Conservation (phyloP, 1,140 invertebrate species). For the Brachionus angularis region DNA sequence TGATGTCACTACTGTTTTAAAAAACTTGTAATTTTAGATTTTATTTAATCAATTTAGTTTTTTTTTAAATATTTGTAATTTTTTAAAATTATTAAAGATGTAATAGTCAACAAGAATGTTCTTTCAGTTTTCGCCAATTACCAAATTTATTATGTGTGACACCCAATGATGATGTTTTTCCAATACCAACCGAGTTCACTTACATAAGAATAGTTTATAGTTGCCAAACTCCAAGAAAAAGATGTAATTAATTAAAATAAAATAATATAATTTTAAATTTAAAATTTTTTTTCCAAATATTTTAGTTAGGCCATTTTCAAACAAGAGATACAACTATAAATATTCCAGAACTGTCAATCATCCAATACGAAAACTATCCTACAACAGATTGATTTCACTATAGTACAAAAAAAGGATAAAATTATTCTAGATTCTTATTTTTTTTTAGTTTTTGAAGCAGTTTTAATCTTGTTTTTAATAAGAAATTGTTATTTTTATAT, state of each 20-base stretch:
- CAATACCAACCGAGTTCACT: neutral
- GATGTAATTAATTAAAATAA: neutral
- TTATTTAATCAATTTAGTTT: neutral
- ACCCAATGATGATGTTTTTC: neutral
- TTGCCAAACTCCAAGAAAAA: slow-evolving; percentile 19
- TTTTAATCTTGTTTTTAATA: too few relatives aligned
- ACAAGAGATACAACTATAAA: slow-evolving; percentile 19
- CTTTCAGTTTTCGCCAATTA: slow-evolving; percentile 12
- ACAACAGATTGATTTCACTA: neutral
- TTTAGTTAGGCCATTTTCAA: slow-evolving; percentile 38
- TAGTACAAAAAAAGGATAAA: neutral
- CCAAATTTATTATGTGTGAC: neutral
- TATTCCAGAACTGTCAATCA: neutral
- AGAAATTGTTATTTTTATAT: too few relatives aligned
- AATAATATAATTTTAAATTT: neutral
- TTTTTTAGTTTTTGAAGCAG: too few relatives aligned
- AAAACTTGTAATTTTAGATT: slow-evolving; percentile 5
- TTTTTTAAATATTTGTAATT: neutral
- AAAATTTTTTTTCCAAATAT: neutral
- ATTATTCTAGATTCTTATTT: neutral
- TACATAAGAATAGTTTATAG: neutral
- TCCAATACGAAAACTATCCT: neutral
- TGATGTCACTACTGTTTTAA: neutral
- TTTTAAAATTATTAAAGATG: neutral
- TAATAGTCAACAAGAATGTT: neutral